These are phyloP conservation scores for Boulengeromyrus knoepffleri DNA, from an alignment of 2,113 vertebrate genomes.

Conservation along the genomic window DNA sequence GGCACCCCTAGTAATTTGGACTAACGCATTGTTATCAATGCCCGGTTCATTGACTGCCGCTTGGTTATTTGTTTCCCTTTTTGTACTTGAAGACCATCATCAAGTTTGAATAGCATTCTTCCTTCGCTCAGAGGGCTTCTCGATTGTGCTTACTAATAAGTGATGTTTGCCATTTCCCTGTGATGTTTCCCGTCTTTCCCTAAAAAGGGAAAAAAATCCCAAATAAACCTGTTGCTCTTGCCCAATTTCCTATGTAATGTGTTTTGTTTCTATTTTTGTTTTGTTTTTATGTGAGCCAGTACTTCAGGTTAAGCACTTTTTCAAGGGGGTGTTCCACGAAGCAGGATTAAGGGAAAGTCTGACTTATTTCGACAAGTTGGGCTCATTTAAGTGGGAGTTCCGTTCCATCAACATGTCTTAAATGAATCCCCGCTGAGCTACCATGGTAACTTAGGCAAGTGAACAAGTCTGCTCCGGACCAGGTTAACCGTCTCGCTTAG, in stretches of 20 bases:
- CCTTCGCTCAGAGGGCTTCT: background rate
- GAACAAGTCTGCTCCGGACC: no score
- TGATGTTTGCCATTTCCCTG: background rate
- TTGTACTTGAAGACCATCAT: background rate
- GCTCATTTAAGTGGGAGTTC: no score
- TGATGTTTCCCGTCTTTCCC: background rate
- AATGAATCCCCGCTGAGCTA: no score
- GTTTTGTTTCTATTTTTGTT: background rate
- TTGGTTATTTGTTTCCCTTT: background rate
- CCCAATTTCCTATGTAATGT: background rate
- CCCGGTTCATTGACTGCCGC: background rate
- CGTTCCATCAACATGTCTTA: no score
- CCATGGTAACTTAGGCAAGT: no score
- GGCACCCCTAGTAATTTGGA: background rate
- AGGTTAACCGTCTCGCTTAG: no score
- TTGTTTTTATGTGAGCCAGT: background rate
- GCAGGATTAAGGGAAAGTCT: no score
- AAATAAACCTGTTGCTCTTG: background rate
- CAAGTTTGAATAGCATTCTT: background rate
- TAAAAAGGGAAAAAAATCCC: background rate
- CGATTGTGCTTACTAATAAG: background rate
- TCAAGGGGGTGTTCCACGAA: background rate
- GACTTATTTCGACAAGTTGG: no score
- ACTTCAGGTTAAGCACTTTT: background rate
- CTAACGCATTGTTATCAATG: background rate